A percentile compares a stretch with the other conserved stretches of the same genome.
These are phyloP conservation scores for Pimpla rufipes DNA, from an alignment of 2,888 invertebrate species.

Conservation along the genomic window DNA sequence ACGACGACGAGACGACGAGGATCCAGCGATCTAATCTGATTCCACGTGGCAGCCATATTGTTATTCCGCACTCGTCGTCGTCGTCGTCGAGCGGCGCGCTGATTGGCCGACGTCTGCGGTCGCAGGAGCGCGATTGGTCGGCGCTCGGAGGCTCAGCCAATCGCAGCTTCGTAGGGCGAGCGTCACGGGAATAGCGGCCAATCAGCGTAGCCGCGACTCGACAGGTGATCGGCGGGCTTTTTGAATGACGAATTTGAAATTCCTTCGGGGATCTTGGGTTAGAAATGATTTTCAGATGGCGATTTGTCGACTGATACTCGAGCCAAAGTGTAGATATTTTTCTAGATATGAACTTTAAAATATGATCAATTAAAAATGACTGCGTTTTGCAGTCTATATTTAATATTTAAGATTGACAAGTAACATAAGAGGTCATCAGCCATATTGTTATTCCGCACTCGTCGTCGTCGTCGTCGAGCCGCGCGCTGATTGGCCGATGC, in stretches of 20 bases:
- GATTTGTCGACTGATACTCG: too few species aligned
- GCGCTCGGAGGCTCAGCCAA: not conserved
- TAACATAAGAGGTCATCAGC: too few species aligned
- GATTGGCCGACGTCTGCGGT: slow-evolving; percentile 22
- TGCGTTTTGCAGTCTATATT: too few species aligned
- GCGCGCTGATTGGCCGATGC: slow-evolving; percentile 25
- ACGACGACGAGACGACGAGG: slow-evolving; percentile 40
- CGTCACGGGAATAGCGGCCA: slow-evolving; percentile 1
- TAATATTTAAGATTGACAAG: too few species aligned
- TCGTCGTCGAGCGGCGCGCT: slow-evolving; percentile 35
- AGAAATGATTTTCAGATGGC: too few species aligned
- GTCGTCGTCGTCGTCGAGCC: slow-evolving; percentile 40
- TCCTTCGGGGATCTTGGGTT: too few species aligned
- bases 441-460: slow-evolving; percentile 73
- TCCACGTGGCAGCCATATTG: slow-evolving; percentile 71
- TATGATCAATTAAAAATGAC: too few species aligned
- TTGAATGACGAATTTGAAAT: slow-evolving; percentile 16
- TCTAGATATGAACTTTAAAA: too few species aligned
- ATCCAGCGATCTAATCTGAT: slow-evolving; percentile 64
- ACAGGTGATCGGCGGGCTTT: slow-evolving; percentile 41
- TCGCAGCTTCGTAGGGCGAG: not conserved
- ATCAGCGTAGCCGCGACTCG: not conserved
- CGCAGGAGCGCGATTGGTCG: slow-evolving; percentile 9
- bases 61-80: slow-evolving; percentile 71
- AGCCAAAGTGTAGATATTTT: too few species aligned